Conservation (phyloP, 2,888 invertebrate species). For the Stenotaenia linearis region DNA sequence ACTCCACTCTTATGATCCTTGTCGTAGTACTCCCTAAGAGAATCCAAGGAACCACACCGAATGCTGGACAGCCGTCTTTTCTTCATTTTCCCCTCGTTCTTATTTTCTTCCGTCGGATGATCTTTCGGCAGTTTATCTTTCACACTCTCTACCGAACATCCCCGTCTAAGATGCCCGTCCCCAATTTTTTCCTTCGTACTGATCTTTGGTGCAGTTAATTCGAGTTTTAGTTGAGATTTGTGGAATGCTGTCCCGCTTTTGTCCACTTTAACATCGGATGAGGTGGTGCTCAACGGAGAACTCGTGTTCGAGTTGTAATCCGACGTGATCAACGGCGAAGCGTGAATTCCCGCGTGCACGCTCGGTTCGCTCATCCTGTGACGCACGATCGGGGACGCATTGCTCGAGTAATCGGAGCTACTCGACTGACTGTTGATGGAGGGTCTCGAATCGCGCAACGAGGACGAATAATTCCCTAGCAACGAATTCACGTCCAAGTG, state of each 20-base stretch:
- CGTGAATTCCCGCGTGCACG: background rate
- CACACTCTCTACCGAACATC: background rate
- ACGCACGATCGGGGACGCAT: background rate
- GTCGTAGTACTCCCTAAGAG: slow-evolving; percentile 51
- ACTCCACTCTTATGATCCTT: slow-evolving; percentile 38
- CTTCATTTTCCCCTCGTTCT: background rate
- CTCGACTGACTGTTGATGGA: background rate
- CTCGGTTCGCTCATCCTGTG: background rate
- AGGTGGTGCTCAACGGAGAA: background rate
- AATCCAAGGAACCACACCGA: slow-evolving; percentile 56
- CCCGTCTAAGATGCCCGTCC: background rate
- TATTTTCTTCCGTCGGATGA: background rate
- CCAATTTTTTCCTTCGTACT: background rate
- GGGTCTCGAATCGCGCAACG: background rate
- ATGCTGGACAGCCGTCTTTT: background rate
- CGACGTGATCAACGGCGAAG: background rate
- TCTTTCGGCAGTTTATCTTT: background rate
- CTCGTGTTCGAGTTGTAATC: slow-evolving; percentile 21
- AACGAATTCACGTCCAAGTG: background rate
- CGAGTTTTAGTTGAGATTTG: background rate
- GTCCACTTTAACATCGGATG: background rate
- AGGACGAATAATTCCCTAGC: background rate
- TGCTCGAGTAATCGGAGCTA: slow-evolving; percentile 13
- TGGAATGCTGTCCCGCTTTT: background rate
- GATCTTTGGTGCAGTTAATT: background rate